Evolutionary conservation across 23 tunicate species (phyloP).

Genomic region (Phallusia fumigata): DNA sequence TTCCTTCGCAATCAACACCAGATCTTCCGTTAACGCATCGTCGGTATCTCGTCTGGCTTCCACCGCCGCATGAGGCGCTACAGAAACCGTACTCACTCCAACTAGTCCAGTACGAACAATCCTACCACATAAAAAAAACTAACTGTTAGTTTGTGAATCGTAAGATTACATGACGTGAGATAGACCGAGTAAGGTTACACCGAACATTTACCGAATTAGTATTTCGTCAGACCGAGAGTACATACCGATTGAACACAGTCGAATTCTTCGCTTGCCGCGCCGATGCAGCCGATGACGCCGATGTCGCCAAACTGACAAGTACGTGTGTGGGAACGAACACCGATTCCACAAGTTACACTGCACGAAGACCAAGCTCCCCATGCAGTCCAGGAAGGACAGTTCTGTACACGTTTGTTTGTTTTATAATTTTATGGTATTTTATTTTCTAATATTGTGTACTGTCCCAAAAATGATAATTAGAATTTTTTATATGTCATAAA

Average conservation of each 20-base stretch:
- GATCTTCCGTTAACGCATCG: constrained; percentile 38
- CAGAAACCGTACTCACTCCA: constrained; percentile 62
- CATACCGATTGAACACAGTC: constrained; percentile 66
- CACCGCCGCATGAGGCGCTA: constrained; percentile 46
- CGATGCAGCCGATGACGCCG: constrained; percentile 64
- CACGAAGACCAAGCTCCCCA: constrained; percentile 72
- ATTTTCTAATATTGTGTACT: too few species aligned
- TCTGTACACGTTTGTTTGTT: constrained; percentile 13
- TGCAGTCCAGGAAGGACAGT: constrained; percentile 53
- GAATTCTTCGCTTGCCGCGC: constrained; percentile 25
- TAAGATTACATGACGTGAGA: too few species aligned
- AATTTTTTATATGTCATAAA: too few species aligned
- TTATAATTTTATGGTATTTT: not conserved
- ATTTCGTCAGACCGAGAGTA: too few species aligned
- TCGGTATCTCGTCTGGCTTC: not conserved
- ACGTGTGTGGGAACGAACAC: constrained; percentile 42
- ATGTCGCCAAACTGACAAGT: constrained; percentile 48
- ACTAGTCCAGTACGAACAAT: constrained; percentile 52
- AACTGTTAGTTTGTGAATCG: not conserved
- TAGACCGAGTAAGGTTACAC: too few species aligned
- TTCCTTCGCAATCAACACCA: constrained; percentile 48
- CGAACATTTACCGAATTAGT: not conserved
- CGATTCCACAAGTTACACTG: constrained; percentile 75
- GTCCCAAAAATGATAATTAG: too few species aligned
- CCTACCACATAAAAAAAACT: constrained; percentile 11